Evolutionary conservation across 2,888 invertebrate genomes (phyloP), one percentile per base, ranked within the genome.

Genomic region (Agrochola litura): DNA sequence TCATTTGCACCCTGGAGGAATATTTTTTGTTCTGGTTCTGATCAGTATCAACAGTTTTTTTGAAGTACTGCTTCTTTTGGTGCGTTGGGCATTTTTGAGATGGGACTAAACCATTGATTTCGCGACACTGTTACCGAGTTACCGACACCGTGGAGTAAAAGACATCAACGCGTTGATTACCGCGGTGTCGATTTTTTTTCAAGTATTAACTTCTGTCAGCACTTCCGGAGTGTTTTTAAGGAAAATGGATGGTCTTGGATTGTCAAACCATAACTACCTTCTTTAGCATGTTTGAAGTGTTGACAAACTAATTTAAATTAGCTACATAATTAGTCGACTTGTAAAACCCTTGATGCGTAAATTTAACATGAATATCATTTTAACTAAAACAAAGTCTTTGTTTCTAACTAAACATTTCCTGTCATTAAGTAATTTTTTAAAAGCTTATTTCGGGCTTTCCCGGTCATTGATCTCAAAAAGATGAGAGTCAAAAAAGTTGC

Each of bases 331-430:
- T 67, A 46, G 77, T 49, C 30, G 25, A 58, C 60, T 66, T 68
- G 76, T 85, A 37, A 65, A 77, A 41, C 63, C 61, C 19, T 64
- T 49, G 81, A 72, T 22, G 73, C 77, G 67, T 86, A 30, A 61
- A 74, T 25, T 4, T 67, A 68, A 60, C 76, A 76, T 1, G 22
- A 52, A 19, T 56, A 63, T 46, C 54, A 67, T 37, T 77, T 58
- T 22, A 67, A 68, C 81, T 83, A 75, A 81, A 83, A 79, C 68
- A 41, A 65, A 67, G 49, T 49, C 52, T 22, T 25, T 76, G 82
- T 87, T 70, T 58, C 6, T 49, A n/a, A 73, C 37, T 67, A 9
- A 71, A 80, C 83, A 81, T 77, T 77, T 87, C 86, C 88, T 8
- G 22, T 52, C 22, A 9, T 22, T 52, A 52, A 52, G 52, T 52